Conservation (phyloP, 2,888 invertebrate species). For the Alloplasta piceator region DNA sequence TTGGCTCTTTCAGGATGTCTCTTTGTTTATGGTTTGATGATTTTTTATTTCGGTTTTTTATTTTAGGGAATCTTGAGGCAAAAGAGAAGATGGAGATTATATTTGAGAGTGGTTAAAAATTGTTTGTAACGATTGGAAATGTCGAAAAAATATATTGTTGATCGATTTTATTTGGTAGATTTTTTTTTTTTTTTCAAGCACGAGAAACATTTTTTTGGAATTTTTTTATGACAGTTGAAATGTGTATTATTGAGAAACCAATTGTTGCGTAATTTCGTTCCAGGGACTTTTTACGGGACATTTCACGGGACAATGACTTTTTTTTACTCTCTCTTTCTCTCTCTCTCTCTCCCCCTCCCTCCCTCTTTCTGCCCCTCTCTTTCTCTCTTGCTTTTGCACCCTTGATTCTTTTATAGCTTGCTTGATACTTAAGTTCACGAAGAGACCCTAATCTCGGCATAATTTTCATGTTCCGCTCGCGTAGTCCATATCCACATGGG, state of each 20-base stretch:
- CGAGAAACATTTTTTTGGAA: not conserved
- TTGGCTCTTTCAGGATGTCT: no score
- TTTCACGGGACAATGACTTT: slow-evolving; percentile 71
- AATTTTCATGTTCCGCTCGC: slow-evolving; percentile 64
- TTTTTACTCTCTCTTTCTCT: slow-evolving; percentile 66
- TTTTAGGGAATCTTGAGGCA: no score
- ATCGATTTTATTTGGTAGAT: not conserved
- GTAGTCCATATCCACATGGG: slow-evolving; percentile 45
- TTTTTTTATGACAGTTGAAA: not conserved
- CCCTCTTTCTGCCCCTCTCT: slow-evolving; percentile 14
- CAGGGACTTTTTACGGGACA: slow-evolving; percentile 58
- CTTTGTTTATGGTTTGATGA: no score
- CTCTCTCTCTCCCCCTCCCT: slow-evolving; percentile 20
- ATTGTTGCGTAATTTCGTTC: slow-evolving; percentile 2
- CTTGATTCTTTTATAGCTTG: slow-evolving; percentile 64
- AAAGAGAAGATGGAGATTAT: no score
- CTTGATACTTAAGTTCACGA: slow-evolving; percentile 57
- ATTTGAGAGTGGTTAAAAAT: no score
- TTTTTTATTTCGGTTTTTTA: no score
- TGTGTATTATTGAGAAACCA: no score
- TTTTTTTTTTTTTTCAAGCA: not conserved
- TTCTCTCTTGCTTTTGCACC: slow-evolving; percentile 19
- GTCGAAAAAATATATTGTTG: not conserved
- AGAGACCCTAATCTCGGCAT: slow-evolving; percentile 60
- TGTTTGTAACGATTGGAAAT: no score